Base-by-base conservation (phyloP, 2,113 vertebrate genomes). In the Chaetodon auriga region DNA sequence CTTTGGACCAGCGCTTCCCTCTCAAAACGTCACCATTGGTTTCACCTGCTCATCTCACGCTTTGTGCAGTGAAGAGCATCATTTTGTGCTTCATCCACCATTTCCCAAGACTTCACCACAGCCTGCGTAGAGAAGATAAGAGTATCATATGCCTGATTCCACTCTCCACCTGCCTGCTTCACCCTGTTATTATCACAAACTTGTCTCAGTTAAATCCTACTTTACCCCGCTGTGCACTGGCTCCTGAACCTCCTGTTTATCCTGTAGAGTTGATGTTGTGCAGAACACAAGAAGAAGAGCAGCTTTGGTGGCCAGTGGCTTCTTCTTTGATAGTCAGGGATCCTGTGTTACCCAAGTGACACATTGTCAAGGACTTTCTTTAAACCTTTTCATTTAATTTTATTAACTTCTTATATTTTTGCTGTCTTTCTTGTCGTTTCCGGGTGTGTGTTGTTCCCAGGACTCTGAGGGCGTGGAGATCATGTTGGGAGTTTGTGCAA, bases 381-480 rank as follows among this genome's bases (percentile, higher is more conserved):
- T 21, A 18, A 73, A 19, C 4, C 8, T 41, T 41, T 41, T 41
- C 8, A 7, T 41, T 41, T 41, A 30, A 30, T 41, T 41, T 41
- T 41, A 6, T 8, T 8, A 6, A 7, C 8, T 41, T 41, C 38
- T 41, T 41, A 30, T 1, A 49, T 14, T 18, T 60, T n/a, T n/a
- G 7, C 0, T 19, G 5, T 30, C 63, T 23, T 15, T 61, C 30
- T 1, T 68, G 9, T 72, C 3, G 2, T 83, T 14, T 45, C 21
- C 70, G 53, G 62, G 19, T 69, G 46, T 81, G 81, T 93, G 78
- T 82, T 75, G 88, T 87, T 91, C 85, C 14, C 91, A 99, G 98
- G 98, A 99, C 94, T 99, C 98, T 0, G 98, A 99, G 94, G 97
- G 97, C 57, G 98, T 99, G 78, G 98, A 99, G 92, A 99, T 99